Percentiles rank a stretch among this genome's conserved stretches.
These are phyloP conservation scores for Psephotus haematonotus DNA, from an alignment of 2,113 vertebrate genomes.

Conservation along the genomic window DNA sequence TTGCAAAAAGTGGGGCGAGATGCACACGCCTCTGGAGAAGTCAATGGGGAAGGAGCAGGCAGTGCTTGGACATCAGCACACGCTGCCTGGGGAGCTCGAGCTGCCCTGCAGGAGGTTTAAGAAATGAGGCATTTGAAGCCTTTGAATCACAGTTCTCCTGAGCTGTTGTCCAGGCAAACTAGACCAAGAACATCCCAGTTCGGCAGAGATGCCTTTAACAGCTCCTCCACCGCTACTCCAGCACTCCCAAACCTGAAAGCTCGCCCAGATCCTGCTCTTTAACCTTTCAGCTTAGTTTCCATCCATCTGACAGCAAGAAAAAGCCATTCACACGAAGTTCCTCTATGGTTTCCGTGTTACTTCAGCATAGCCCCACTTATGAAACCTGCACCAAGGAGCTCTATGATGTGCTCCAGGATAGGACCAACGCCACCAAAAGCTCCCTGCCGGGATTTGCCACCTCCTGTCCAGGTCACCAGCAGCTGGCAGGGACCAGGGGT, in stretches of 20 bases:
- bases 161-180: neutral
- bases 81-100: accelerated
- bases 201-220: neutral
- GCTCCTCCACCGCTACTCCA: neutral
- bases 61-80: accelerated
- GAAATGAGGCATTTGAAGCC: accelerated
- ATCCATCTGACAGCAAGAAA: neutral
- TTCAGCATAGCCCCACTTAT: neutral
- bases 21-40: neutral
- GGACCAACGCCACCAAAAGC: accelerated
- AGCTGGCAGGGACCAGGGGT: accelerated
- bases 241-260: neutral
- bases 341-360: neutral
- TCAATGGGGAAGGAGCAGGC: neutral
- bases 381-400: neutral
- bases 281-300: neutral
- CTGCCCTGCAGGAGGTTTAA: accelerated
- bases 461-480: neutral
- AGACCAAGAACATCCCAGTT: neutral
- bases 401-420: accelerated
- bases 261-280: neutral
- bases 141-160: neutral
- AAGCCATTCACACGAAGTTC: neutral
- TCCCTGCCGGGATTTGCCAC: neutral
- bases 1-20: accelerated